These are phyloP conservation scores for Blastomussa wellsi DNA, from an alignment of 92 coral and sea anemone genomes.

Conservation along the genomic window DNA sequence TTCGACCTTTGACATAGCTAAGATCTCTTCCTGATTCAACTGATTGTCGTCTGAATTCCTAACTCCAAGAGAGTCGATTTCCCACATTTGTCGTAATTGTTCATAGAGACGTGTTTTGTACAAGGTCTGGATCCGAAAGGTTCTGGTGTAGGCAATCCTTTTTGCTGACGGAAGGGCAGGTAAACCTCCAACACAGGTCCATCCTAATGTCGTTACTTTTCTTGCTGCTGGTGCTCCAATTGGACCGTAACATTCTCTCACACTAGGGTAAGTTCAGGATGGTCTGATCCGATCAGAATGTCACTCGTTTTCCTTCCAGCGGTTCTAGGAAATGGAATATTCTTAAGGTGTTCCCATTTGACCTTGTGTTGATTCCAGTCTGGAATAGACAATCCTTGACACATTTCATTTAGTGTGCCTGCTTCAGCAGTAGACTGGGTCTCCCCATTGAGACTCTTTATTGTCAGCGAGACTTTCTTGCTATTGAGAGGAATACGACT, in stretches of 20 bases:
- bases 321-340: conserved; percentile 42
- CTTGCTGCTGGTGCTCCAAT: conserved; percentile 14
- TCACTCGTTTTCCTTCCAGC: conserved; percentile 54
- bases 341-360: conserved; percentile 49
- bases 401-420: conserved; percentile 42
- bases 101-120: conserved; percentile 32
- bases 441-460: no score
- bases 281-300: conserved; percentile 53
- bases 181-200: conserved; percentile 56
- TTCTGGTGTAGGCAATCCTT: conserved; percentile 31
- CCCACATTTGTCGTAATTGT: conserved; percentile 45
- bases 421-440: conserved; percentile 10
- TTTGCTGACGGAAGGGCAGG: conserved; percentile 14
- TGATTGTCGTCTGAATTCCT: conserved; percentile 5
- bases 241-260: conserved; percentile 6
- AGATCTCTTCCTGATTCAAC: conserved; percentile 26
- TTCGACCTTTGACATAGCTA: conserved; percentile 28
- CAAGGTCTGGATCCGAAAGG: conserved; percentile 28
- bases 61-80: conserved; percentile 28
- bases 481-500: no score
- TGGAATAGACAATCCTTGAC: conserved; percentile 52
- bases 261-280: conserved; percentile 50
- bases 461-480: no score
- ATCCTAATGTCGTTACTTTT: conserved; percentile 52
- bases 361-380: conserved; percentile 57